Conservation (phyloP, 2,113 vertebrate species). For the Hyperopisus bebe region DNA sequence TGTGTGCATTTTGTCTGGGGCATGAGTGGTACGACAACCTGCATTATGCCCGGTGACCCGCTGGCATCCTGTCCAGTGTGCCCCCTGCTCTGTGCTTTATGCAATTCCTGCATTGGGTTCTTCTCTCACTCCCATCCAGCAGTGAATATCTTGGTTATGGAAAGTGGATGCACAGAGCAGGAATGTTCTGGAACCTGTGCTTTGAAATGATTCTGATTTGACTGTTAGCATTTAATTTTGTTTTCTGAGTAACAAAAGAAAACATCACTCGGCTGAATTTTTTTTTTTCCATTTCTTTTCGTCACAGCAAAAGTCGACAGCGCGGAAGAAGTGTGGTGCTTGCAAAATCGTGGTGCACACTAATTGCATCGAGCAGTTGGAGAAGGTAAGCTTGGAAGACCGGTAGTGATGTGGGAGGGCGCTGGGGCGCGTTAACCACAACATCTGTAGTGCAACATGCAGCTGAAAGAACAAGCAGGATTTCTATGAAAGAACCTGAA, state of each 20-base stretch:
- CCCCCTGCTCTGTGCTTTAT: neutral
- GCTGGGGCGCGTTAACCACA: neutral
- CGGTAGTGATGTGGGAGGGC: neutral
- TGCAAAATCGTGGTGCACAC: conserved; percentile 91
- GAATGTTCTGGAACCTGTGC: neutral
- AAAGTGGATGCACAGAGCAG: neutral
- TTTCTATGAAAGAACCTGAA: neutral
- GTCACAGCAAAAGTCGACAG: conserved; percentile 79
- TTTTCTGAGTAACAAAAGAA: neutral
- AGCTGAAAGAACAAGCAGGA: neutral
- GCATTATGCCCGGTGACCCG: neutral
- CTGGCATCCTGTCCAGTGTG: neutral
- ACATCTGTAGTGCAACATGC: neutral
- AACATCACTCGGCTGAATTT: neutral
- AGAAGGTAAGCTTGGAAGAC: conserved; percentile 67
- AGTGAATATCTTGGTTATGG: neutral
- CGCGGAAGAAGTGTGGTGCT: conserved; percentile 84
- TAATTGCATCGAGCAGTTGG: conserved; percentile 82
- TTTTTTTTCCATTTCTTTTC: neutral
- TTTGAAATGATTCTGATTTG: neutral
- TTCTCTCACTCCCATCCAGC: neutral
- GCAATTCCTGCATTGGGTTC: neutral
- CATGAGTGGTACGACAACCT: neutral
- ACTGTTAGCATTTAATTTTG: neutral
- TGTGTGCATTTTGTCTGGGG: neutral